These are phyloP conservation scores for Akabosia matsudoensis DNA, from an alignment of 1,140 invertebrate genomes.

Conservation along the genomic window DNA sequence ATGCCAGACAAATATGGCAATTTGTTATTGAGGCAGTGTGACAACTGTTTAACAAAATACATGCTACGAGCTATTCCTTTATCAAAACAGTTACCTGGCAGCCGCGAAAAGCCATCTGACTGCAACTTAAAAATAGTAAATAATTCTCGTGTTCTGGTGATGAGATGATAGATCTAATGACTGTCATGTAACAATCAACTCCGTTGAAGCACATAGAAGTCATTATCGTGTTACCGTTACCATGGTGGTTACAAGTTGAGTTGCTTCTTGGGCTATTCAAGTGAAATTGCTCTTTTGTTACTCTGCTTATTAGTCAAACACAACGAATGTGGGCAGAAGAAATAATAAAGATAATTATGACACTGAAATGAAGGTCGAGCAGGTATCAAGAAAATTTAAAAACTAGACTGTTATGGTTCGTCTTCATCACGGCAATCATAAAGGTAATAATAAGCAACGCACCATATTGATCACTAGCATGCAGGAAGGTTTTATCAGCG, in stretches of 20 bases:
- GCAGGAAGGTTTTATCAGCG: too few species aligned
- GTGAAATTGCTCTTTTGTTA: background rate
- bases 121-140: too few species aligned
- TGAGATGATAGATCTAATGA: too few species aligned
- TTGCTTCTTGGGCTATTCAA: too few species aligned
- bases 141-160: too few species aligned
- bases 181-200: too few species aligned
- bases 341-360: slow-evolving; percentile 23
- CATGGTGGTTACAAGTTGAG: too few species aligned
- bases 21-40: background rate
- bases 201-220: too few species aligned
- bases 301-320: background rate
- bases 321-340: slow-evolving; percentile 4
- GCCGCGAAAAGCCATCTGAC: too few species aligned
- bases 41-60: background rate
- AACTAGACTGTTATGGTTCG: background rate
- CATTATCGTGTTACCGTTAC: too few species aligned
- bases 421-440: background rate
- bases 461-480: background rate
- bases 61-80: too few species aligned
- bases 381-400: background rate
- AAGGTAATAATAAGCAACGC: background rate
- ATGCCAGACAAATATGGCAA: background rate
- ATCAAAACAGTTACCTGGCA: too few species aligned
- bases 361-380: background rate